Conservation (phyloP, 2,797 vertebrate genomes). For the Alectoris magna region DNA sequence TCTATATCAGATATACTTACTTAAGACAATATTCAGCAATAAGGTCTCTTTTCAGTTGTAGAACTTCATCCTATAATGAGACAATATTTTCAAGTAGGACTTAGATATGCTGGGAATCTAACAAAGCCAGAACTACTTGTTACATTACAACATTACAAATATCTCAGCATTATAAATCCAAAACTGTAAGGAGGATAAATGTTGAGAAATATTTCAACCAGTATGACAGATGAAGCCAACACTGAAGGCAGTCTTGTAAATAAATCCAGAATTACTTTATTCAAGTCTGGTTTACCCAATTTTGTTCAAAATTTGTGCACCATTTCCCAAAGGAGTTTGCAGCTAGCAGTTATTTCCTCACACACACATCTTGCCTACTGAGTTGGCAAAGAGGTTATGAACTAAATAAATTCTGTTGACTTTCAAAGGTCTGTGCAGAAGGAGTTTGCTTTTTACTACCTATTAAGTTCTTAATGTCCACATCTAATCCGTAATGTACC, state of each 20-base stretch:
- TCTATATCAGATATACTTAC: conserved; percentile 62
- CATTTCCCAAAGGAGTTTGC: background rate
- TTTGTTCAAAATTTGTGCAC: background rate
- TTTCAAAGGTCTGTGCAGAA: background rate
- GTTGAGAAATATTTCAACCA: background rate
- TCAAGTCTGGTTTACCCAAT: background rate
- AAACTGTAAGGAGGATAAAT: background rate
- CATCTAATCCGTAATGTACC: background rate
- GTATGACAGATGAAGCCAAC: background rate
- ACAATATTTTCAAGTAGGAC: background rate
- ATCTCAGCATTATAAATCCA: background rate
- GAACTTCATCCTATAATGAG: conserved; percentile 76
- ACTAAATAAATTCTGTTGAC: background rate
- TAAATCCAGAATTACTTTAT: background rate
- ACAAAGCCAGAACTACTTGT: background rate
- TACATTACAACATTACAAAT: background rate
- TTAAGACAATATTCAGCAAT: conserved; percentile 81
- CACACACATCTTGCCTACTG: background rate
- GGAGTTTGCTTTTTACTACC: background rate
- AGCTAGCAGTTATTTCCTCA: background rate
- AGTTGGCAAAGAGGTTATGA: background rate
- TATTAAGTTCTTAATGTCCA: background rate
- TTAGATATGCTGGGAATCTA: background rate
- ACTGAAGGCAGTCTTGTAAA: background rate
- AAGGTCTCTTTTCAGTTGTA: conserved; percentile 80